phyloP scores from a whole-genome alignment of 2,113 vertebrate genomes.

The Balaeniceps rex region DNA sequence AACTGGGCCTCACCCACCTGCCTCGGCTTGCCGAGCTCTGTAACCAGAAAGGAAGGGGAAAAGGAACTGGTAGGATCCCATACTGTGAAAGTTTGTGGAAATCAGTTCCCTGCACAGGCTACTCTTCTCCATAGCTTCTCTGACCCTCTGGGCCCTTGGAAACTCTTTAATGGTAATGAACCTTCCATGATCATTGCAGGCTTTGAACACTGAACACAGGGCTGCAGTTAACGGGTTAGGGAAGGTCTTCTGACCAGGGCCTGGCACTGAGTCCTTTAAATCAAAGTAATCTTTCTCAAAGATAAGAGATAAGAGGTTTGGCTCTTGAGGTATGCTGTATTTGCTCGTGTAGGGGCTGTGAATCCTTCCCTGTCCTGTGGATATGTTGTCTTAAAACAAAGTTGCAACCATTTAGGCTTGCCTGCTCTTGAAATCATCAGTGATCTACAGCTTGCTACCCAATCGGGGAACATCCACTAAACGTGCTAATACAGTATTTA shows the following conservation, averaged over 20 bases:
- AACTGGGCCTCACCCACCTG: background rate
- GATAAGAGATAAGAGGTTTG: background rate
- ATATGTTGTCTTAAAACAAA: background rate
- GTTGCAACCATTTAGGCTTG: background rate
- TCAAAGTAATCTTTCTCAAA: background rate
- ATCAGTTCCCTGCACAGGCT: background rate
- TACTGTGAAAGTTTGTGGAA: background rate
- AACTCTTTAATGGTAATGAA: background rate
- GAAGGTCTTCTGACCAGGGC: background rate
- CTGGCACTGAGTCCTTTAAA: background rate
- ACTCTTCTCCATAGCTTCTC: background rate
- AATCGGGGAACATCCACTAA: background rate
- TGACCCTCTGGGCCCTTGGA: background rate
- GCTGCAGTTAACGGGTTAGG: background rate
- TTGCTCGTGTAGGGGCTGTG: background rate
- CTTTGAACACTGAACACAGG: background rate
- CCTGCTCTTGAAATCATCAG: background rate
- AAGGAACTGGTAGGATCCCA: background rate
- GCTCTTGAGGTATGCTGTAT: background rate
- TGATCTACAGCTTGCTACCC: background rate
- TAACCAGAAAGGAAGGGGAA: background rate
- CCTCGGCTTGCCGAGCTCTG: accelerated
- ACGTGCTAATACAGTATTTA: background rate
- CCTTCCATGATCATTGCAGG: accelerated
- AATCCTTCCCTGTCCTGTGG: background rate